Base-by-base conservation (phyloP, 2,888 invertebrate genomes). In the Criorhina ranunculi region DNA sequence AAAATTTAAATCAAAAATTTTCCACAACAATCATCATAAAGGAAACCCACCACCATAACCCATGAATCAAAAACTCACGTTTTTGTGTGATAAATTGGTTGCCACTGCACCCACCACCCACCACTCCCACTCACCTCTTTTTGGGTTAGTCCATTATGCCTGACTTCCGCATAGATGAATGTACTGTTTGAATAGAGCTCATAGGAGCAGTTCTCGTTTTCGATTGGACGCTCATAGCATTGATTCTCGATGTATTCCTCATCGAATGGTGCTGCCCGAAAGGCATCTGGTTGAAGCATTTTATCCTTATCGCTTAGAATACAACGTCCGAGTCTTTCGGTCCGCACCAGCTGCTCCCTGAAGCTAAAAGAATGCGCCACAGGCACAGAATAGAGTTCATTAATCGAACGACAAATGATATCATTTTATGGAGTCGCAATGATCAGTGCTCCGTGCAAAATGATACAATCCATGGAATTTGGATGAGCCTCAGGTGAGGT, bases 231-330 rank as follows among this genome's bases (percentile, higher is more conserved):
- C 89, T 94, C 94, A 86, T 93, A 92, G 91, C 97, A 97, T 89
- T 96, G 95, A 91, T 96, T 96, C 90, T 97, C 96, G 88, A 97
- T 94, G 90, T 97, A 97, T 88, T 96, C 95, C 33, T 96, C 95
- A 87, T 95, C 94, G 88, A 94, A 95, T 89, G 94, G 94, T 1
- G 96, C 94, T 4, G 95, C 95, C 44, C 96, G 93, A 91, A 96
- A 97, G 2, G 96, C 94, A 89, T 95, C 95, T 0, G 96, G 96
- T 87, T 95, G 94, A 0, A 95, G 94, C 89, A 95, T 95, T 89
- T 96, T 94, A 90, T 96, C 95, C 88, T 95, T 94, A 66, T 93
- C 92, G 89, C 95, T 96, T 35, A 97, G 92, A 8, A 94, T 92
- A 89, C 97, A 97, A 86, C 92, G 93, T 9, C 96, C 92, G 87